Conservation (phyloP, 2,113 vertebrate genomes). For the Labeo catla region DNA sequence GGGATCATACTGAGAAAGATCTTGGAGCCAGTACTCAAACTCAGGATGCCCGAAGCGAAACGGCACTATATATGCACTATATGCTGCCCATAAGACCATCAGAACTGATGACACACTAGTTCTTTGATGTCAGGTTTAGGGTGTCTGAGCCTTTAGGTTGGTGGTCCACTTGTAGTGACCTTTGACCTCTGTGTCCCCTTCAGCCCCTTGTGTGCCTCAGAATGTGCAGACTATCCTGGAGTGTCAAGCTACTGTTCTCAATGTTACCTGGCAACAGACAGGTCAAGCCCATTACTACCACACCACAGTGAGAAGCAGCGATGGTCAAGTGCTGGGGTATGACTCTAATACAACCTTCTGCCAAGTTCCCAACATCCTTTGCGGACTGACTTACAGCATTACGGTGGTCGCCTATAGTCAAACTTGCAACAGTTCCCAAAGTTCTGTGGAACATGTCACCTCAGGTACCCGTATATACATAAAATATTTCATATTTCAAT, state of each 20-base stretch:
- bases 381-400: constrained; percentile 67
- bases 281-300: constrained; percentile 61
- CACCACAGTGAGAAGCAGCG: constrained; percentile 55
- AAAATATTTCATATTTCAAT: background rate
- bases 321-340: constrained; percentile 49
- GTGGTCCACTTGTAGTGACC: background rate
- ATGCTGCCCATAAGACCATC: too few species aligned
- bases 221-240: constrained; percentile 61
- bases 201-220: constrained; percentile 76
- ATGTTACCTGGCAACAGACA: constrained; percentile 72
- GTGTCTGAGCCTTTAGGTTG: background rate
- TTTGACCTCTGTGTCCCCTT: constrained; percentile 10
- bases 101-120: background rate
- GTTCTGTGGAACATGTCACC: constrained; percentile 54
- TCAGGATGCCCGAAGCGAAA: too few species aligned
- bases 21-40: background rate
- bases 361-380: constrained; percentile 60
- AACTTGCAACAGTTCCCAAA: constrained; percentile 72
- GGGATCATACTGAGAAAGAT: too few species aligned
- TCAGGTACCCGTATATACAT: constrained; percentile 60
- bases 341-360: constrained; percentile 53
- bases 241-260: constrained; percentile 69
- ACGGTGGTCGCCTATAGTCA: constrained; percentile 66
- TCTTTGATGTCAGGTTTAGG: background rate
- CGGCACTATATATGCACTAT: too few species aligned